phyloP scores from a whole-genome alignment of 2,888 invertebrate species.

The Cybosia mesomella region DNA sequence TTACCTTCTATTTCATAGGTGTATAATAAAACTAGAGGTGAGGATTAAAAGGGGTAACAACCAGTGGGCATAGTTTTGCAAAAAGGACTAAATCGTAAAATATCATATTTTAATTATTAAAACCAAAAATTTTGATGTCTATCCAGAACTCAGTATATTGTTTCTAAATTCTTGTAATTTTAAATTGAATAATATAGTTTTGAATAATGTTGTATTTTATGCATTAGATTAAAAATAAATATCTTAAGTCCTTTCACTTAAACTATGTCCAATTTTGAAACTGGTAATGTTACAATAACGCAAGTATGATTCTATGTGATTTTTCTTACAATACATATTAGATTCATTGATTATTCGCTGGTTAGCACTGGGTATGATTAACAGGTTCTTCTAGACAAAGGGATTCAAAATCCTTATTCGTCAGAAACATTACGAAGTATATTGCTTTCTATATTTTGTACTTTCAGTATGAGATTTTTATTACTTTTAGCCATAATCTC shows the following conservation, averaged over 20 bases:
- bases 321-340: background rate
- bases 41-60: background rate
- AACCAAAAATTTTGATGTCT: background rate
- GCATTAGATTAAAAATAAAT: background rate
- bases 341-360: background rate
- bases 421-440: too few species aligned
- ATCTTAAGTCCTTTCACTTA: background rate
- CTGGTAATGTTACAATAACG: background rate
- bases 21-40: background rate
- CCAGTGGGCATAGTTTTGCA: background rate
- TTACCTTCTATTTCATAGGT: background rate
- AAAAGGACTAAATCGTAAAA: background rate
- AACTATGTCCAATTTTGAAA: background rate
- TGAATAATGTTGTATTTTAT: background rate
- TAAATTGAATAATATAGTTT: background rate
- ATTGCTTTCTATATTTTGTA: slow-evolving; percentile 13
- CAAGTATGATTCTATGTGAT: background rate
- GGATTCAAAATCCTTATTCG: background rate
- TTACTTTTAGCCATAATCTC: background rate
- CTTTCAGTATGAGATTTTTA: slow-evolving; percentile 2
- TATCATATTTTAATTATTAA: background rate
- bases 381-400: background rate
- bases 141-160: background rate
- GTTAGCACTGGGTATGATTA: background rate
- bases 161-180: background rate